These are phyloP conservation scores for Pipistrellus pipistrellus DNA, from an alignment of 2,797 vertebrate genomes.

Conservation along the genomic window DNA sequence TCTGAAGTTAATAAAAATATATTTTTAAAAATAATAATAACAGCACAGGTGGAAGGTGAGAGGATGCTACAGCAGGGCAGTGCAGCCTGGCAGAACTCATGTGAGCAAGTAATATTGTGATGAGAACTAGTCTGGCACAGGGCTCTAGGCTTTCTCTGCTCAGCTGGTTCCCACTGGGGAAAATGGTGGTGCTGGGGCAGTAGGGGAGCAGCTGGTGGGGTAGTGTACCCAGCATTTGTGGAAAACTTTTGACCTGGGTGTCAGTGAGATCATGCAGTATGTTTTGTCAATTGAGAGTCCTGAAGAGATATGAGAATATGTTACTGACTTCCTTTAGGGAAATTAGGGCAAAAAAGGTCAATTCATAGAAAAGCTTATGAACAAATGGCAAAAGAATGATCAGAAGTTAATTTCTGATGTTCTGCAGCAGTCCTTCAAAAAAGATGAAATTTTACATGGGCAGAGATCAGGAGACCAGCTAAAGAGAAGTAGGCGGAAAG, in stretches of 20 bases:
- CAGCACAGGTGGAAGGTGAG: conserved; percentile 76
- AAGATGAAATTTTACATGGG: conserved; percentile 87
- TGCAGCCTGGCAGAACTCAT: conserved; percentile 42
- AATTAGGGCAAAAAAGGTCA: conserved; percentile 92
- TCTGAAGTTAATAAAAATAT: too few relatives aligned
- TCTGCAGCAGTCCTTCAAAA: conserved; percentile 84
- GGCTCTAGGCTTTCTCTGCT: neutral
- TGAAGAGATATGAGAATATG: conserved; percentile 96
- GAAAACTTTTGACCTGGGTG: conserved; percentile 92
- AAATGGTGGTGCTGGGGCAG: conserved; percentile 78
- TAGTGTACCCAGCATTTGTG: conserved; percentile 93
- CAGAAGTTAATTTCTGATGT: conserved; percentile 83
- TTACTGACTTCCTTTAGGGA: conserved; percentile 95
- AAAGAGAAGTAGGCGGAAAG: conserved; percentile 95
- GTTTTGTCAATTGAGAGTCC: conserved; percentile 94
- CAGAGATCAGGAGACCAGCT: conserved; percentile 90
- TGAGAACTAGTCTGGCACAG: conserved; percentile 35
- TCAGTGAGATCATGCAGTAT: conserved; percentile 94
- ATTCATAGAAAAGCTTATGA: conserved; percentile 94
- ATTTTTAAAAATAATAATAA: neutral
- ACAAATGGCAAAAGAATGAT: conserved; percentile 89
- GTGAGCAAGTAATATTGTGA: conserved; percentile 8
- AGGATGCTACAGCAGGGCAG: conserved; percentile 57
- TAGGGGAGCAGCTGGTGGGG: conserved; percentile 60
- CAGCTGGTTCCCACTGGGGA: conserved; percentile 72